phyloP scores from a whole-genome alignment of 2,888 invertebrate species.

The Papilio demoleus region DNA sequence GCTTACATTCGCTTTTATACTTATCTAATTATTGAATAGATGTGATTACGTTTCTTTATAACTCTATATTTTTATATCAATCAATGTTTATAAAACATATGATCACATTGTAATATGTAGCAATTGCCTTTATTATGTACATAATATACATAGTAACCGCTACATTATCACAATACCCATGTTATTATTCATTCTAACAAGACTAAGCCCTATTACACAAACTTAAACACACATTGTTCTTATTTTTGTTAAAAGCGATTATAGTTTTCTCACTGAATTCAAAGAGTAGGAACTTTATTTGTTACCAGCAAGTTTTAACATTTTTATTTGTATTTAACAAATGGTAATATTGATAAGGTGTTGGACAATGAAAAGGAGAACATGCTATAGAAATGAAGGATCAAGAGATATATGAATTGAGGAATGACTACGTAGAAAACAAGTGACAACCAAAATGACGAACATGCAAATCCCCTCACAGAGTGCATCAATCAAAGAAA shows the following conservation, averaged over 20 bases:
- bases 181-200: neutral
- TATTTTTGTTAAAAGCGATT: neutral
- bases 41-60: constrained; percentile 22
- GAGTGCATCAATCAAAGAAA: too few species aligned
- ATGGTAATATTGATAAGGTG: too few species aligned
- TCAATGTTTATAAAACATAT: constrained; percentile 13
- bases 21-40: constrained; percentile 36
- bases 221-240: neutral
- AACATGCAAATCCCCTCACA: too few species aligned
- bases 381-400: too few species aligned
- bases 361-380: too few species aligned
- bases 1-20: constrained; percentile 48
- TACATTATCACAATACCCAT: neutral
- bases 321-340: too few species aligned
- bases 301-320: too few species aligned
- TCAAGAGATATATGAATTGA: too few species aligned
- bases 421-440: too few species aligned
- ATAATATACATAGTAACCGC: constrained; percentile 5
- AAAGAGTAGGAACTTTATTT: neutral
- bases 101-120: constrained; percentile 3
- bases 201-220: neutral
- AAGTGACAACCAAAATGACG: too few species aligned
- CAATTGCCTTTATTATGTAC: constrained; percentile 13
- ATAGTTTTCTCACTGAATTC: neutral
- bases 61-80: neutral